Evolutionary conservation across 2,797 vertebrate genomes (phyloP).

Genomic region (Trichosurus vulpecula): DNA sequence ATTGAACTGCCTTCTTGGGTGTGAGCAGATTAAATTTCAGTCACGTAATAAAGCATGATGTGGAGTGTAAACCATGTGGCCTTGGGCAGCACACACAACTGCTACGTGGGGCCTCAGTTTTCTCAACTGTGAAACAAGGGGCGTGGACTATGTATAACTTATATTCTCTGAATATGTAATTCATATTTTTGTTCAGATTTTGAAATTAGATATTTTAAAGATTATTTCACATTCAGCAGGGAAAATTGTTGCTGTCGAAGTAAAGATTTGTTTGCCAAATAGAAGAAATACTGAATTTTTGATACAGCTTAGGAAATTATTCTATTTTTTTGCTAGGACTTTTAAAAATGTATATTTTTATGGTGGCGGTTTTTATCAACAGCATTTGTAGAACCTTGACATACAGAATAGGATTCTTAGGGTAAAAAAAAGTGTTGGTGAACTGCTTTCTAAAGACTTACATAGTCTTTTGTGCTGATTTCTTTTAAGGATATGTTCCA

Average conservation of each 20-base stretch:
- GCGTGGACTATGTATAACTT: not conserved
- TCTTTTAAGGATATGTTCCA: not conserved
- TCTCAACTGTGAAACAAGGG: constrained; percentile 38
- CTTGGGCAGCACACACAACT: not conserved
- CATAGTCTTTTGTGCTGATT: not conserved
- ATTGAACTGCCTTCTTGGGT: not conserved
- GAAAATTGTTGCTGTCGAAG: not conserved
- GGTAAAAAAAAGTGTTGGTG: constrained; percentile 11
- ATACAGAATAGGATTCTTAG: constrained; percentile 13
- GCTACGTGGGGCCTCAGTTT: not conserved
- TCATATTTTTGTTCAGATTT: constrained; percentile 37
- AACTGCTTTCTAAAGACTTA: constrained; percentile 18
- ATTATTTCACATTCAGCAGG: constrained; percentile 31
- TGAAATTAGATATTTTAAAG: constrained; percentile 3
- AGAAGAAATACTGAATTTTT: not conserved
- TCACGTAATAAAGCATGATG: not conserved
- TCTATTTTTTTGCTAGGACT: not conserved
- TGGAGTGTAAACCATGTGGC: constrained; percentile 6
- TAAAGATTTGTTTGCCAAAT: constrained; percentile 45
- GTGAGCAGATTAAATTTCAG: constrained; percentile 21
- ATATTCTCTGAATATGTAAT: constrained; percentile 40
- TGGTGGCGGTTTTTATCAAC: constrained; percentile 1
- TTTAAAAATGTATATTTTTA: constrained; percentile 39
- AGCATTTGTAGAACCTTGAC: constrained; percentile 9
- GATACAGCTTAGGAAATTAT: constrained; percentile 4